Evolutionary conservation across 2,797 vertebrate genomes (phyloP).

Genomic region (Pseudomugil tenellus): DNA sequence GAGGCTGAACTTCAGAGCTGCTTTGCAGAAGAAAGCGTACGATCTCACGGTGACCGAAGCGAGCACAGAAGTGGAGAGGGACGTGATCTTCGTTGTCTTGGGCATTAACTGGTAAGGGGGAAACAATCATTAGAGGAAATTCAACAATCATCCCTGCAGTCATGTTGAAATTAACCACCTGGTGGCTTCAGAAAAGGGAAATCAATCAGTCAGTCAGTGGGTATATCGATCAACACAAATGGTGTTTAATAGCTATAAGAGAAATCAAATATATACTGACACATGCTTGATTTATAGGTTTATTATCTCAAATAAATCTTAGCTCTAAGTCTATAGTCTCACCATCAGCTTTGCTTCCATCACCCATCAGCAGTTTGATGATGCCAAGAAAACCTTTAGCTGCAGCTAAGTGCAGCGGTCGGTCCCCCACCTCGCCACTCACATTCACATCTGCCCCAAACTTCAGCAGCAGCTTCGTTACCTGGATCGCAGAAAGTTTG

Average conservation of each 20-base stretch:
- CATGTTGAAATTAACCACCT: not conserved
- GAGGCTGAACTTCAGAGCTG: slow-evolving; percentile 86
- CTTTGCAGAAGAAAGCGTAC: slow-evolving; percentile 89
- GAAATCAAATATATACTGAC: not conserved
- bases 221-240: not conserved
- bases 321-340: slow-evolving; percentile 45
- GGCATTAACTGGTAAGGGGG: slow-evolving; percentile 85
- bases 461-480: slow-evolving; percentile 90
- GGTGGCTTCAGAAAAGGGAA: not conserved
- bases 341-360: slow-evolving; percentile 90
- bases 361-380: slow-evolving; percentile 88
- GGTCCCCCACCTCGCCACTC: slow-evolving; percentile 93
- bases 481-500: slow-evolving; percentile 65
- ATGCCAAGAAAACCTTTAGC: slow-evolving; percentile 92
- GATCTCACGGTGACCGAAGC: slow-evolving; percentile 89
- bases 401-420: slow-evolving; percentile 92
- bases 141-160: not conserved
- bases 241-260: not conserved
- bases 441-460: slow-evolving; percentile 92
- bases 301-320: not conserved
- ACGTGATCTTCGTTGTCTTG: slow-evolving; percentile 94
- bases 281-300: not conserved
- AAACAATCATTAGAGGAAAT: not conserved
- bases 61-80: slow-evolving; percentile 94
- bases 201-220: not conserved